Conservation (phyloP, 2,888 invertebrate species). For the Aphidoletes aphidimyza region DNA sequence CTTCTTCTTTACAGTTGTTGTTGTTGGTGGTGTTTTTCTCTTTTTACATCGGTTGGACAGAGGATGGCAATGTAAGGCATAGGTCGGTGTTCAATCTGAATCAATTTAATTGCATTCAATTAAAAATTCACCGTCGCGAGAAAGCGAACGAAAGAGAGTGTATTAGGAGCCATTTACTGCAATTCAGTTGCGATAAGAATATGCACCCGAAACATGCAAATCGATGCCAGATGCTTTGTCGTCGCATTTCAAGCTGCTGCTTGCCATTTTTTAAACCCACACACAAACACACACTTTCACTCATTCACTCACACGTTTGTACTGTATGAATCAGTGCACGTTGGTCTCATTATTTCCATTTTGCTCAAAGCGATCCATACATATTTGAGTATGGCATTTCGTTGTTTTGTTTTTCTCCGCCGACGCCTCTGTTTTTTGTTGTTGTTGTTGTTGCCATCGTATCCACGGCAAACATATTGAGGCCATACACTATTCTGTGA, state of each 20-base stretch:
- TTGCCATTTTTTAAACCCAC: not conserved
- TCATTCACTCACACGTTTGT: not conserved
- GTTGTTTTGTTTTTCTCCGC: not conserved
- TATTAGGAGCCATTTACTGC: slow-evolving; percentile 26
- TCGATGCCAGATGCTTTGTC: slow-evolving; percentile 13
- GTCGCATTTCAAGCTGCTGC: not conserved
- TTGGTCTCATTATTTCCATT: slow-evolving; percentile 5
- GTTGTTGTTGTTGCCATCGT: not conserved
- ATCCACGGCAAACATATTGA: not conserved
- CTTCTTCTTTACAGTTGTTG: not conserved
- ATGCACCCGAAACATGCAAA: not conserved
- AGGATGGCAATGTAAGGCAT: not conserved
- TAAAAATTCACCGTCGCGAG: slow-evolving; percentile 1
- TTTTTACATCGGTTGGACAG: not conserved
- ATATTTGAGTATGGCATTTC: not conserved
- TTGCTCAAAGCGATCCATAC: slow-evolving; percentile 3
- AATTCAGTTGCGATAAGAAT: slow-evolving; percentile 10
- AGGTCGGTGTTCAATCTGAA: not conserved
- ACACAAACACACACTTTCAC: no score
- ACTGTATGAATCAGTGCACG: not conserved
- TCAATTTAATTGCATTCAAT: slow-evolving; percentile 21
- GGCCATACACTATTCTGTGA: not conserved
- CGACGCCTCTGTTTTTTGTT: not conserved
- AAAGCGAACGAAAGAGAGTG: not conserved
- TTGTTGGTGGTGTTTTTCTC: not conserved